phyloP scores from a whole-genome alignment of 2,888 invertebrate genomes.

The Philaethria dido region DNA sequence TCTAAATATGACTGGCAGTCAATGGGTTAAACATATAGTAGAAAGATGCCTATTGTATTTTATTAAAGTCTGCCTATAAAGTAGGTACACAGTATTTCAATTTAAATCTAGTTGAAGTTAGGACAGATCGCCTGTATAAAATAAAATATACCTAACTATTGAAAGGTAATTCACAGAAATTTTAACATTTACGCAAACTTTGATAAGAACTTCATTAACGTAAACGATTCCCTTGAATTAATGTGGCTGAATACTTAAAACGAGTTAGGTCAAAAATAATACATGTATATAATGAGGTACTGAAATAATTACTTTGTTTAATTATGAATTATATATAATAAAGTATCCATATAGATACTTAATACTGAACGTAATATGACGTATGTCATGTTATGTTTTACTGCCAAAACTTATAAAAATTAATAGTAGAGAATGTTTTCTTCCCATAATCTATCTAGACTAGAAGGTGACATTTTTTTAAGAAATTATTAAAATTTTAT shows the following conservation, averaged over 20 bases:
- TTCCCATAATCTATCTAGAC: too few species aligned
- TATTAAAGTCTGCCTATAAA: too few species aligned
- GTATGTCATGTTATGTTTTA: too few species aligned
- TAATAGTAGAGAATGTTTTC: too few species aligned
- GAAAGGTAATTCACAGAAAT: not conserved
- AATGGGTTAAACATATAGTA: not conserved
- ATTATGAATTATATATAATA: not conserved
- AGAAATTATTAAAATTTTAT: too few species aligned
- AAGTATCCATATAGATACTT: too few species aligned
- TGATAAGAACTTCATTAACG: constrained; percentile 12
- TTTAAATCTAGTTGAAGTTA: not conserved
- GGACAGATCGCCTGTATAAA: not conserved
- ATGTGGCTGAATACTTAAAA: not conserved
- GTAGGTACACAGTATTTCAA: too few species aligned
- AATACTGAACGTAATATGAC: too few species aligned
- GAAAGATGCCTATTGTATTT: too few species aligned
- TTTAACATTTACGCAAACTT: constrained; percentile 8
- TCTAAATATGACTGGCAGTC: not conserved
- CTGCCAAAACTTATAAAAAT: too few species aligned
- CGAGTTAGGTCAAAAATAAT: not conserved
- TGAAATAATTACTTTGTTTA: not conserved
- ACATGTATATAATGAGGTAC: not conserved
- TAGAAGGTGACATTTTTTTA: too few species aligned
- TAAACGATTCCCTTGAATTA: constrained; percentile 2
- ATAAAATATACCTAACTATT: not conserved